Evolutionary conservation across 2,797 vertebrate species (phyloP).

Genomic region (Mastacembelus armatus): DNA sequence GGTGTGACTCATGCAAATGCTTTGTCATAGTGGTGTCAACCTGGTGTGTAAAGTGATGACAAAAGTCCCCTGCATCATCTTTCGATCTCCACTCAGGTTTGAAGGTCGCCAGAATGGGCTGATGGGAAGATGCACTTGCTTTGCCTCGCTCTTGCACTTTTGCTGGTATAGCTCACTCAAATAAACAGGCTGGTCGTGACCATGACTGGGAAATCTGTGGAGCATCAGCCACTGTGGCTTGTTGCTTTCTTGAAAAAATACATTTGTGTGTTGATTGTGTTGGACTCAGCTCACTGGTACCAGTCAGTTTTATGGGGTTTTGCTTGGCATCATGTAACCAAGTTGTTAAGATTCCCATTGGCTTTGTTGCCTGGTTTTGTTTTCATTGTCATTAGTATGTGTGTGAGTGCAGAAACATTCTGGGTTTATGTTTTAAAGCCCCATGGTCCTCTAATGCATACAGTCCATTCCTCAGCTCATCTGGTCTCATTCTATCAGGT

Average conservation of each 20-base stretch:
- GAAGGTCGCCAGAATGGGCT: slow-evolving; percentile 6
- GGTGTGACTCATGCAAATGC: slow-evolving; percentile 54
- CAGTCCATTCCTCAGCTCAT: slow-evolving; percentile 42
- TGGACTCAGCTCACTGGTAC: slow-evolving; percentile 38
- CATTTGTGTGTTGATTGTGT: slow-evolving; percentile 48
- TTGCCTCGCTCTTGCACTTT: neutral
- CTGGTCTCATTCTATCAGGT: slow-evolving; percentile 68
- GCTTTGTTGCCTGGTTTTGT: slow-evolving; percentile 36
- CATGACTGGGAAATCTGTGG: slow-evolving; percentile 9
- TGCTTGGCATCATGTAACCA: slow-evolving; percentile 34
- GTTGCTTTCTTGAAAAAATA: slow-evolving; percentile 30
- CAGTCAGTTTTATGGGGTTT: slow-evolving; percentile 46
- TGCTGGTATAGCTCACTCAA: too few relatives aligned
- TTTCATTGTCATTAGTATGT: slow-evolving; percentile 2
- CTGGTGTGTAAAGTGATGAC: slow-evolving; percentile 9
- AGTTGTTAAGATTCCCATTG: slow-evolving; percentile 46
- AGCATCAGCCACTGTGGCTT: neutral
- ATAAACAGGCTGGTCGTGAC: too few relatives aligned
- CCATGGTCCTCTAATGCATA: slow-evolving; percentile 40
- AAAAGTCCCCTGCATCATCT: slow-evolving; percentile 11
- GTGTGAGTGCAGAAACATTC: neutral
- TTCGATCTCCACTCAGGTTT: slow-evolving; percentile 11
- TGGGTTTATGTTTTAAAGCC: slow-evolving; percentile 25
- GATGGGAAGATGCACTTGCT: slow-evolving; percentile 2
- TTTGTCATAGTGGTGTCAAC: slow-evolving; percentile 40